Conservation (phyloP, 2,888 invertebrate species). For the Scaptomyza parva region DNA sequence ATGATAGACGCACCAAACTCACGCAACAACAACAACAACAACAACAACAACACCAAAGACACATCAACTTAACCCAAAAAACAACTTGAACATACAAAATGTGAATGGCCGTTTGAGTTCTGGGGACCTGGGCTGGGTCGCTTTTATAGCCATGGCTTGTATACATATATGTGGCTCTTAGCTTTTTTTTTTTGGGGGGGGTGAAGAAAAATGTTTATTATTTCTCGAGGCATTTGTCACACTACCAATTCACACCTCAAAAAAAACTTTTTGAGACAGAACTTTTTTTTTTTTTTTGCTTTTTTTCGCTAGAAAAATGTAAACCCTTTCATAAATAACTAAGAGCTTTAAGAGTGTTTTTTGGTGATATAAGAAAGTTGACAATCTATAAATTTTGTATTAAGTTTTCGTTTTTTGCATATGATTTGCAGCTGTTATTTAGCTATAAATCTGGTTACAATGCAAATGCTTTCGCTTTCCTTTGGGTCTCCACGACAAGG, state of each 20-base stretch:
- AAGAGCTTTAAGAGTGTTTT: conserved; percentile 7
- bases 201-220: background rate
- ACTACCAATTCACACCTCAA: conserved; percentile 67
- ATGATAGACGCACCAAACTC: conserved; percentile 68
- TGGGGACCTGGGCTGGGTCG: conserved; percentile 31
- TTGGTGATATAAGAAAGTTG: conserved; percentile 57
- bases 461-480: conserved; percentile 48
- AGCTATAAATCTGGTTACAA: conserved; percentile 17
- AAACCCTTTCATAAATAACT: conserved; percentile 17
- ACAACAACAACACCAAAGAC: conserved; percentile 4
- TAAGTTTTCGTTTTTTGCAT: conserved; percentile 2
- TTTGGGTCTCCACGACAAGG: conserved; percentile 21
- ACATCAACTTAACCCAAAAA: conserved; percentile 32
- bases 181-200: background rate
- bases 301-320: conserved; percentile 28
- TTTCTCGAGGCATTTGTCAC: conserved; percentile 45
- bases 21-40: conserved; percentile 53
- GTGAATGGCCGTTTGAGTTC: conserved; percentile 47
- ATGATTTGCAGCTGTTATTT: conserved; percentile 14
- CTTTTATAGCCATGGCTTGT: conserved; percentile 17
- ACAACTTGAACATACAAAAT: conserved; percentile 27
- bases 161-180: conserved; percentile 20
- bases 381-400: conserved; percentile 23
- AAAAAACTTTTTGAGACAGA: conserved; percentile 21
- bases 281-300: conserved; percentile 50